These are phyloP conservation scores for Periophthalmodon schlosseri DNA, from an alignment of 2,113 vertebrate genomes.

Conservation along the genomic window DNA sequence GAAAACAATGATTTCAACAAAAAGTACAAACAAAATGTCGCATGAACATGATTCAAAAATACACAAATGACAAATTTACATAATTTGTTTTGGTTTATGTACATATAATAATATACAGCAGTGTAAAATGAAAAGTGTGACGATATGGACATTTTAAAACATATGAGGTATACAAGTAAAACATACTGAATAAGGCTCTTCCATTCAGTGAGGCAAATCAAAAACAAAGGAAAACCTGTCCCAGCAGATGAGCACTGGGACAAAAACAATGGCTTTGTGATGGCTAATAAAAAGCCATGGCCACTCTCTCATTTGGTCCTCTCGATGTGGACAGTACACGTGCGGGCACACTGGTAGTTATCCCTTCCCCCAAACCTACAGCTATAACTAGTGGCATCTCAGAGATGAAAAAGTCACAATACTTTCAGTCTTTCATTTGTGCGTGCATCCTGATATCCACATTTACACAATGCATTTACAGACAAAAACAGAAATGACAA, in stretches of 20 bases:
- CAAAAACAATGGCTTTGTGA: conserved; percentile 81
- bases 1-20: conserved; percentile 76
- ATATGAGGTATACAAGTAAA: conserved; percentile 93
- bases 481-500: conserved; percentile 66
- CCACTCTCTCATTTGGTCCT: conserved; percentile 73
- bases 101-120: conserved; percentile 79
- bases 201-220: conserved; percentile 81
- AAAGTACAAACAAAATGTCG: conserved; percentile 59
- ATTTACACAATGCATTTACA: conserved; percentile 77
- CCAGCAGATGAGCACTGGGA: conserved; percentile 74
- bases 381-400: conserved; percentile 84
- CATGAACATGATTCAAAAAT: conserved; percentile 69
- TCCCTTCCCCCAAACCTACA: conserved; percentile 54
- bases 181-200: conserved; percentile 91
- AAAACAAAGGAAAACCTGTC: conserved; percentile 66
- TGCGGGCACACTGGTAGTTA: conserved; percentile 72
- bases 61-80: conserved; percentile 77
- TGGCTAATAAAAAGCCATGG: conserved; percentile 74
- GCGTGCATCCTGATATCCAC: conserved; percentile 72
- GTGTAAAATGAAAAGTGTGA: conserved; percentile 78
- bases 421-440: conserved; percentile 59
- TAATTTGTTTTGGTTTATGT: conserved; percentile 70
- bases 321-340: conserved; percentile 69
- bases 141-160: conserved; percentile 69
- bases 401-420: conserved; percentile 54